Percentiles rank a stretch among this genome's conserved stretches.
Conservation (phyloP, 2,888 invertebrate genomes). For the Melanophora roralis region DNA sequence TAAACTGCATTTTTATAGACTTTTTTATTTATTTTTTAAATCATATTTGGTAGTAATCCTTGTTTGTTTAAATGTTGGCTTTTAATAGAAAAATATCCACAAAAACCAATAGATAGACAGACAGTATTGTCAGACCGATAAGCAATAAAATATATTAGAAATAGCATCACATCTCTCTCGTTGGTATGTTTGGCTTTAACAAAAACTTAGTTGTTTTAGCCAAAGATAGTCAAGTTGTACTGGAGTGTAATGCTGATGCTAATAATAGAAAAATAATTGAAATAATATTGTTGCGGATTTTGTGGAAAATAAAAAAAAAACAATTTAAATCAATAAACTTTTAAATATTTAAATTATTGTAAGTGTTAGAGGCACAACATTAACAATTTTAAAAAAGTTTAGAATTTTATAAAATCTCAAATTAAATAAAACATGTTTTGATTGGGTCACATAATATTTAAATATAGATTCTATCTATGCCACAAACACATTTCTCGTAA, state of each 20-base stretch:
- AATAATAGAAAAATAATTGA: slow-evolving; percentile 11
- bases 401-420: too few relatives aligned
- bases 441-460: too few relatives aligned
- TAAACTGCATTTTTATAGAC: slow-evolving; percentile 47
- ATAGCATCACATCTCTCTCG: background rate
- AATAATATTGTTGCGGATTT: slow-evolving; percentile 16
- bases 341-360: too few relatives aligned
- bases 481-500: too few relatives aligned
- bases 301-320: background rate
- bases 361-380: too few relatives aligned
- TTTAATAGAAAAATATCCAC: slow-evolving; percentile 1
- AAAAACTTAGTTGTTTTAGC: slow-evolving; percentile 22
- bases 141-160: slow-evolving; percentile 12
- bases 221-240: slow-evolving; percentile 10
- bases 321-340: too few relatives aligned
- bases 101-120: background rate
- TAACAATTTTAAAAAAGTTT: too few relatives aligned
- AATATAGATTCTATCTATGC: too few relatives aligned
- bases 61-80: background rate
- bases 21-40: slow-evolving; percentile 20
- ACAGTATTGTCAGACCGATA: slow-evolving; percentile 7
- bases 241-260: background rate
- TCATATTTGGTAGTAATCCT: slow-evolving; percentile 45
- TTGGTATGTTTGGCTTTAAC: slow-evolving; percentile 35
- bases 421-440: too few relatives aligned